Evolutionary conservation across 2,888 invertebrate species (phyloP).

Genomic region (Gandaritis pyraliata): DNA sequence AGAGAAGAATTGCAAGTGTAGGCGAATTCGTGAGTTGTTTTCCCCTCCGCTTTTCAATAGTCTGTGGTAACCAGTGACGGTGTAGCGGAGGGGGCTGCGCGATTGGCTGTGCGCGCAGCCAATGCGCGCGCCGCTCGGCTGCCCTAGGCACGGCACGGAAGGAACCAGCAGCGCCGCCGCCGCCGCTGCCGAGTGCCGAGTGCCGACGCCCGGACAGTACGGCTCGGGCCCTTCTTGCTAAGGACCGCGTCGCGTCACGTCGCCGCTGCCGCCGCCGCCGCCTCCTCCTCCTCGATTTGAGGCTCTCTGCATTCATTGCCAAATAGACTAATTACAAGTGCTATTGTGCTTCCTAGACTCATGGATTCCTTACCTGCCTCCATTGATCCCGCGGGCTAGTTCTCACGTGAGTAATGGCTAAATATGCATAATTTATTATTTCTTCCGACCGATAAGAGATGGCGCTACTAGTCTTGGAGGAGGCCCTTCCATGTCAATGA

Average conservation of each 20-base stretch:
- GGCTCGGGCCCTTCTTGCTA: slow-evolving; percentile 77
- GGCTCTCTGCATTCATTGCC: slow-evolving; percentile 57
- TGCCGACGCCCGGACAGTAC: slow-evolving; percentile 60
- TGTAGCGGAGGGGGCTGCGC: slow-evolving; percentile 51
- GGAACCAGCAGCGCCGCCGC: slow-evolving; percentile 52
- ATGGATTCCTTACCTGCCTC: slow-evolving; percentile 55
- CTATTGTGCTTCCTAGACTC: slow-evolving; percentile 58
- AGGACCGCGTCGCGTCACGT: slow-evolving; percentile 60
- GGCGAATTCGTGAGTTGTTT: slow-evolving; percentile 67
- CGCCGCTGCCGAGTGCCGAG: slow-evolving; percentile 31
- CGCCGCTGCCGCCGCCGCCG: too few relatives aligned
- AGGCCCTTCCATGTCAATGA: slow-evolving; percentile 70
- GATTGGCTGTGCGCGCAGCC: slow-evolving; percentile 65
- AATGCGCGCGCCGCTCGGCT: slow-evolving; percentile 61
- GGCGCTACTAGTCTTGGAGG: slow-evolving; percentile 66
- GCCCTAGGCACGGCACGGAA: slow-evolving; percentile 69
- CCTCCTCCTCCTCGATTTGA: slow-evolving; percentile 21
- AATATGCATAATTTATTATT: slow-evolving; percentile 49
- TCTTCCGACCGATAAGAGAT: slow-evolving; percentile 62
- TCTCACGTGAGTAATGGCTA: slow-evolving; percentile 71
- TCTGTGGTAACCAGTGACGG: slow-evolving; percentile 61
- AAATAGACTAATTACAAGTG: slow-evolving; percentile 54
- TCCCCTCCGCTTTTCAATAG: slow-evolving; percentile 74
- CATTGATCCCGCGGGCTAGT: slow-evolving; percentile 52
- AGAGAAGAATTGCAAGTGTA: slow-evolving; percentile 57